A percentile compares a stretch with the other conserved stretches of the same genome.
Conservation (phyloP, 2,797 vertebrate genomes). For the Myiotriccus ornatus region DNA sequence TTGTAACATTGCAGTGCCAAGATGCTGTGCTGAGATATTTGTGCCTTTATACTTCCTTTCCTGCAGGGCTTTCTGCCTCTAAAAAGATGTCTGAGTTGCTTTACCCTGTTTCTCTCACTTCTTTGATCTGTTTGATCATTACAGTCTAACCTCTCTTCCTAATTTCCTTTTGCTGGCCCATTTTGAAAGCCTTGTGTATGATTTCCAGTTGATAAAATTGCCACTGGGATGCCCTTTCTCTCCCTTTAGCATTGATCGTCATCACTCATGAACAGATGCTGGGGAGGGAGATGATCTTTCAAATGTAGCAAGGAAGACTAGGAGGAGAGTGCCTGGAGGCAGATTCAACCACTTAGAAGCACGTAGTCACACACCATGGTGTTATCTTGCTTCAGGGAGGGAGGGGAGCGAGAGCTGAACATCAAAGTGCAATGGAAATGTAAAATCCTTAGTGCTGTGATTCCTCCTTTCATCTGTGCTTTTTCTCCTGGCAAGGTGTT, state of each 20-base stretch:
- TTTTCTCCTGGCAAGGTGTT: conserved; percentile 50
- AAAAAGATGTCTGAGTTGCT: background rate
- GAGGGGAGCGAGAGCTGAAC: conserved; percentile 20
- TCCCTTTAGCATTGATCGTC: background rate
- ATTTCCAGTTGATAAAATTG: conserved; percentile 38
- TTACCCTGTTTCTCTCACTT: background rate
- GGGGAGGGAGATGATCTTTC: conserved; percentile 46
- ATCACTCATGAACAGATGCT: conserved; percentile 27
- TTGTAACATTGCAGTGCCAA: background rate
- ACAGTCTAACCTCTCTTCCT: background rate
- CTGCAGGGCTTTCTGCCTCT: background rate
- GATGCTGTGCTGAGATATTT: background rate
- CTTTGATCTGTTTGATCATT: background rate
- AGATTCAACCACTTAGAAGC: conserved; percentile 43
- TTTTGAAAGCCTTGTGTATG: background rate
- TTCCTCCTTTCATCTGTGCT: conserved; percentile 60
- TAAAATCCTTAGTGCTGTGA: conserved; percentile 41
- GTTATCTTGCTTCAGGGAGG: background rate
- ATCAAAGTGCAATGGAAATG: conserved; percentile 70
- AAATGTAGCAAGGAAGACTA: background rate
- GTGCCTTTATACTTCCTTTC: background rate
- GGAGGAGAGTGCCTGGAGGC: conserved; percentile 47
- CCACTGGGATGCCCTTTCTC: conserved; percentile 21
- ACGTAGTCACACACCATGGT: background rate
- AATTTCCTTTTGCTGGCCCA: background rate